Base-by-base conservation (phyloP, 2,888 invertebrate genomes). In the Megastigmus dorsalis region DNA sequence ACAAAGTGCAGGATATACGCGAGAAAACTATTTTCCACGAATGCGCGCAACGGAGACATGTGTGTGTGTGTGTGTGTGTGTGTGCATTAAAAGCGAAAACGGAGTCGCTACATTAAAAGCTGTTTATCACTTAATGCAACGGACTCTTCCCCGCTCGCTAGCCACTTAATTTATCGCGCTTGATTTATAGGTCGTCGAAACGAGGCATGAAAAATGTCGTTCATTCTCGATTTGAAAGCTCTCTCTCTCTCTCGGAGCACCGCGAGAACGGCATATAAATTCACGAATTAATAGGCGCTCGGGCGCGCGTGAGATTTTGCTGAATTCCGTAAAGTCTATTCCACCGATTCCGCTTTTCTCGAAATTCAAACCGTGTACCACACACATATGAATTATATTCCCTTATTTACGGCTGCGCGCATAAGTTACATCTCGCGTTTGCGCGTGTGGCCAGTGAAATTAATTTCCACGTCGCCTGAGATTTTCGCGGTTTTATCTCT, bases 401-500 rank as follows among this genome's bases (percentile, higher is more conserved):
- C 6, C 57, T 48, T 66, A 55, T 66, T 67, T 48, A 48, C 20
- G 30, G 9, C 9, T 7, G 45, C 10, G 30, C n/a, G 36, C n/a
- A 18, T 33, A 15, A 13, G 30, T 7, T 9, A 33, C 1, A 26
- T 15, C 48, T 23, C 23, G 18, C 18, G 15, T 3, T 30, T 9
- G 54, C 18, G 36, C 55, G 41, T 18, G 26, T 43, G 38, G 38
- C 5, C 41, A 36, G 54, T 9, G 3, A 65, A 65, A 54, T 54
- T 28, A 15, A 65, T 65, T 65, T 65, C 28, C 43, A 59, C 57
- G n/a, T n/a, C 20, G 20, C n/a, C n/a, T 10, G 26, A 45, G 50
- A 63, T 63, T 52, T 63, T 63, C 36, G 50, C 63, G 63, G 38
- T 65, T 65, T 65, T 38, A 9, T 33, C 43, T 15, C n/a, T 6